These are phyloP conservation scores for Phaetusa simplex DNA, from an alignment of 2,113 vertebrate genomes.

Conservation along the genomic window DNA sequence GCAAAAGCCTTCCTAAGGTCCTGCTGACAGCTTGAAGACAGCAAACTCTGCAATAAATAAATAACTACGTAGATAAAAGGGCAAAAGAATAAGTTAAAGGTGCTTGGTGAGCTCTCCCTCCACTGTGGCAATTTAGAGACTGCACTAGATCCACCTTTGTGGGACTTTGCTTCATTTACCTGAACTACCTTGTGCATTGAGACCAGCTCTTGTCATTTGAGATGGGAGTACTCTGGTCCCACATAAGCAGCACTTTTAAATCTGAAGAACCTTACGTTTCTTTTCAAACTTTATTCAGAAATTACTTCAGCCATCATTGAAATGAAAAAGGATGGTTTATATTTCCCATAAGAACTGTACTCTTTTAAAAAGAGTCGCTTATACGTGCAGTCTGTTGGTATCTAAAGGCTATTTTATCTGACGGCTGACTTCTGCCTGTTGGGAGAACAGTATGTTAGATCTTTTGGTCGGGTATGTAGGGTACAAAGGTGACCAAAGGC, in stretches of 20 bases:
- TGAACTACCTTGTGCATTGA: neutral
- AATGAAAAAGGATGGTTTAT: neutral
- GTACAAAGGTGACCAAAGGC: neutral
- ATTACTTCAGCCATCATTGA: neutral
- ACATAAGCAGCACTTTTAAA: neutral
- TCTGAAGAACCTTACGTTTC: neutral
- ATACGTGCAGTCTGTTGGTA: neutral
- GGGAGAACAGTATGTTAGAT: neutral
- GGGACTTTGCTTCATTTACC: neutral
- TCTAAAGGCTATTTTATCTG: neutral
- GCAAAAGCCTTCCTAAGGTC: neutral
- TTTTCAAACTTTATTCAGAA: neutral
- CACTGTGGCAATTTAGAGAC: neutral
- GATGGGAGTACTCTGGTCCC: neutral
- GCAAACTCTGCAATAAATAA: neutral
- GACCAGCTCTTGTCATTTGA: neutral
- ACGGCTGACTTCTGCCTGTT: neutral
- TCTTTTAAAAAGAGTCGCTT: neutral
- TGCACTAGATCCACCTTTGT: neutral
- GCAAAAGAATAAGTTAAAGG: neutral
- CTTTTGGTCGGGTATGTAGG: neutral
- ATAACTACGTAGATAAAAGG: neutral
- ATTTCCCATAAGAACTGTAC: neutral
- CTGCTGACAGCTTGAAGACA: neutral
- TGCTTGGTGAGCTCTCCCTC: neutral